phyloP scores from a whole-genome alignment of 2,888 invertebrate species.

The Cistogaster globosa region DNA sequence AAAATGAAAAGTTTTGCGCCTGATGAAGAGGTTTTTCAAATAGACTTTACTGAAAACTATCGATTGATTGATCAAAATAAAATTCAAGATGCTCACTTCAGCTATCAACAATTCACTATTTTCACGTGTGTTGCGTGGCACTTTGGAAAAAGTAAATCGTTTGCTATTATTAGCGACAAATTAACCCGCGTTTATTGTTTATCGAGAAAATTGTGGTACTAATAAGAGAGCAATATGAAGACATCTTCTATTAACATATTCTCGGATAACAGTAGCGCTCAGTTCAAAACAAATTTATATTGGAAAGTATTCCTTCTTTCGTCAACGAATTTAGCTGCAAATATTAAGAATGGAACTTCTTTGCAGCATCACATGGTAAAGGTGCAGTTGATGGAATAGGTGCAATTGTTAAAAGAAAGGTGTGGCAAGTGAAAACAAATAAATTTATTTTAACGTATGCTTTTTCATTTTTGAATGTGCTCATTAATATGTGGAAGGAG shows the following conservation, averaged over 20 bases:
- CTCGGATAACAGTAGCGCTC: conserved; percentile 52
- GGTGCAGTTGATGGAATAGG: conserved; percentile 58
- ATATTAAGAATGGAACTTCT: conserved; percentile 59
- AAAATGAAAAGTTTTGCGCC: conserved; percentile 19
- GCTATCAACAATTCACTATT: conserved; percentile 7
- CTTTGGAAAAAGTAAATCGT: conserved; percentile 38
- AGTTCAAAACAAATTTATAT: conserved; percentile 61
- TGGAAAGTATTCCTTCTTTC: conserved; percentile 55
- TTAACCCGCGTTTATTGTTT: conserved; percentile 58
- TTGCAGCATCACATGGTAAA: conserved; percentile 57
- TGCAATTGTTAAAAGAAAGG: conserved; percentile 55
- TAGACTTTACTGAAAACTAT: conserved; percentile 56
- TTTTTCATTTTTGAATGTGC: conserved; percentile 55
- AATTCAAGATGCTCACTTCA: conserved; percentile 56
- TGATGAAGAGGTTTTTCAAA: conserved; percentile 46
- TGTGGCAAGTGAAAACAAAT: conserved; percentile 62
- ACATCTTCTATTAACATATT: conserved; percentile 46
- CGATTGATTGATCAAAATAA: conserved; percentile 59
- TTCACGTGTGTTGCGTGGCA: conserved; percentile 49
- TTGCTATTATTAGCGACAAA: conserved; percentile 57
- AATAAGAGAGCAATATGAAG: conserved; percentile 34
- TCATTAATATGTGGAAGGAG: conserved; percentile 38
- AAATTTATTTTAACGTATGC: conserved; percentile 55
- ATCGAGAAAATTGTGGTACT: conserved; percentile 38
- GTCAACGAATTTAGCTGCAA: conserved; percentile 47